A percentile compares a stretch with the other conserved stretches of the same genome.
These are phyloP conservation scores for Acromyrmex echinatior DNA, from an alignment of 1,140 invertebrate genomes.

Conservation along the genomic window DNA sequence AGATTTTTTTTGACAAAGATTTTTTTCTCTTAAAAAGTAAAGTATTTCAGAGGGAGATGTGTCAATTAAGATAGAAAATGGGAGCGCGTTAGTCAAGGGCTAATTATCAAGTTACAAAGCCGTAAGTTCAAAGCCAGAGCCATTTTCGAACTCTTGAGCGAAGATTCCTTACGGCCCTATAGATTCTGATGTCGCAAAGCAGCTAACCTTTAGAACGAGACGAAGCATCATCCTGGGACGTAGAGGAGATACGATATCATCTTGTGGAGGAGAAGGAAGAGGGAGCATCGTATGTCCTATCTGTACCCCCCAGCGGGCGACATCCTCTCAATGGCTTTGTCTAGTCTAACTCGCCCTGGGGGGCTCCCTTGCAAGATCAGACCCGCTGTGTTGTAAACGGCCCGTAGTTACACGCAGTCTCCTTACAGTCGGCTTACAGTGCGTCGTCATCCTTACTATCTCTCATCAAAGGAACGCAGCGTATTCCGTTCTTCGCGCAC, in stretches of 20 bases:
- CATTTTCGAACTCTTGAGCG: constrained; percentile 45
- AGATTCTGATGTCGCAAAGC: constrained; percentile 35
- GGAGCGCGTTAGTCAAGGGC: constrained; percentile 17
- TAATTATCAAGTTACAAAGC: constrained; percentile 60
- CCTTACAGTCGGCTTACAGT: constrained; percentile 18
- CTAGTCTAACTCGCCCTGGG: constrained; percentile 9
- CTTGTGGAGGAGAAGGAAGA: neutral
- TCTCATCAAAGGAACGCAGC: constrained; percentile 46
- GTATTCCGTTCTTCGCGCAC: neutral
- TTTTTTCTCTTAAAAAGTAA: neutral
- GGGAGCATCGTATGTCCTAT: constrained; percentile 45
- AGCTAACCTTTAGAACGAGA: constrained; percentile 44
- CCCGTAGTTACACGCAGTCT: constrained; percentile 42
- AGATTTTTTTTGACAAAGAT: neutral
- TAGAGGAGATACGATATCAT: constrained; percentile 52
- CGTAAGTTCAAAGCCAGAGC: constrained; percentile 34
- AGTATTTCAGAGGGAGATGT: neutral
- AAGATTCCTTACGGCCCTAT: constrained; percentile 44
- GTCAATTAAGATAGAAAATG: constrained; percentile 40
- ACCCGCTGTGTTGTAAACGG: constrained; percentile 30
- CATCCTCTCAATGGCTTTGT: constrained; percentile 55
- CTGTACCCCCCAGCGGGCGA: constrained; percentile 41
- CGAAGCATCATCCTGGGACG: constrained; percentile 39
- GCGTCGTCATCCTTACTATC: constrained; percentile 14
- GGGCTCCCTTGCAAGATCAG: neutral